Evolutionary conservation across 2,113 vertebrate species (phyloP).

Genomic region (Trichechus manatus): DNA sequence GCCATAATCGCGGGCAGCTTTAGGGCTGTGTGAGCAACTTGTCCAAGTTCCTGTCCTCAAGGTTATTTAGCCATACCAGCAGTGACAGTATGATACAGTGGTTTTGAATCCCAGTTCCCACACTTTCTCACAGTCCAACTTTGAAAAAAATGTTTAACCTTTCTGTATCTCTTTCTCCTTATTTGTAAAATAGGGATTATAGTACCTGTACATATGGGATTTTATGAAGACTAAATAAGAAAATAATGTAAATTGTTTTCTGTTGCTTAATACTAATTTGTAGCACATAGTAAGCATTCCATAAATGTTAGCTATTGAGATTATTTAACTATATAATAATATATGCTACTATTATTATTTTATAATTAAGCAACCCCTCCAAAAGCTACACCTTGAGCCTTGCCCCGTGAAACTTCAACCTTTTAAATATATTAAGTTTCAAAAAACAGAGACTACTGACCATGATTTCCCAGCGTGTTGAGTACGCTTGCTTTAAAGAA

Average conservation of each 20-base stretch:
- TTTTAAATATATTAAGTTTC: conserved; percentile 43
- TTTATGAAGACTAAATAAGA: conserved; percentile 49
- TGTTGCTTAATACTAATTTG: conserved; percentile 17
- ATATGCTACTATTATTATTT: background rate
- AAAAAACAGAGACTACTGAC: background rate
- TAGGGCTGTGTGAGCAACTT: background rate
- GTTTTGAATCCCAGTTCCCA: background rate
- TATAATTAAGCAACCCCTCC: conserved; percentile 26
- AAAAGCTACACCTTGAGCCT: background rate
- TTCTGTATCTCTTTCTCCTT: conserved; percentile 28
- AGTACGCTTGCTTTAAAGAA: conserved; percentile 3
- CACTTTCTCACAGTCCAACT: background rate
- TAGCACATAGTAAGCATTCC: background rate
- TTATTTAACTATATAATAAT: conserved; percentile 31
- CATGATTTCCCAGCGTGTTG: background rate
- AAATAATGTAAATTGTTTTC: conserved; percentile 40
- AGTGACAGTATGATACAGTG: background rate
- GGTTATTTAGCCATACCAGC: background rate
- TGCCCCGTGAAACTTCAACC: background rate
- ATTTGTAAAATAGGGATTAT: background rate
- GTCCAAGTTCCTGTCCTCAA: background rate
- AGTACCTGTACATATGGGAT: background rate
- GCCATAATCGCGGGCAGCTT: background rate
- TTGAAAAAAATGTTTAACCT: background rate
- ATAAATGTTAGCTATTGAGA: conserved; percentile 51